These are phyloP conservation scores for Epizoanthus fatuus DNA, from an alignment of 92 coral and sea anemone genomes.

Conservation along the genomic window DNA sequence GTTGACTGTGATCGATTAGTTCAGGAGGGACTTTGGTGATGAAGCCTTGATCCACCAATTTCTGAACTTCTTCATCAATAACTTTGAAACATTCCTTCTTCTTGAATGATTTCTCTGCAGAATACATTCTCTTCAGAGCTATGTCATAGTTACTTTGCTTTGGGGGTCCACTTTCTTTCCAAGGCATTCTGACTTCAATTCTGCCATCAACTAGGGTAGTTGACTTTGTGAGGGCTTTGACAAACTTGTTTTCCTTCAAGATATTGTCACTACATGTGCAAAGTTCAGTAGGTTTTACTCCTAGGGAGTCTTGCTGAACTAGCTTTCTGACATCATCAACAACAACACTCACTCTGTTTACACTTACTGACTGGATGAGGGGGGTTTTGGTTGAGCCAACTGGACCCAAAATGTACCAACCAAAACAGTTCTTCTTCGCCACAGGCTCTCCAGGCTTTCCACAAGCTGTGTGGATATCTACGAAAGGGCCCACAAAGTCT, in stretches of 20 bases:
- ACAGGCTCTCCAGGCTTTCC: slow-evolving; percentile 70
- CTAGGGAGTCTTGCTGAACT: slow-evolving; percentile 65
- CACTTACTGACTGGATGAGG: slow-evolving; percentile 51
- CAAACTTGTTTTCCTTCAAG: no score
- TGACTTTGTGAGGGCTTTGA: no score
- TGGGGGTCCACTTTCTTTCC: no score
- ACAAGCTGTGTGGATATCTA: slow-evolving; percentile 41
- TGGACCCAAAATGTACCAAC: slow-evolving; percentile 43
- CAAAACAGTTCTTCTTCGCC: slow-evolving; percentile 72
- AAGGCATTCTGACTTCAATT: no score
- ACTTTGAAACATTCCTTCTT: slow-evolving; percentile 61
- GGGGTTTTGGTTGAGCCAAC: background rate
- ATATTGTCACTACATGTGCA: slow-evolving; percentile 56
- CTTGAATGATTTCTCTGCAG: slow-evolving; percentile 62
- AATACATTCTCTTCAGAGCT: no score
- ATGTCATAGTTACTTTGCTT: no score
- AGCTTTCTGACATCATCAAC: slow-evolving; percentile 68
- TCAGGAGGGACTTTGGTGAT: slow-evolving; percentile 3
- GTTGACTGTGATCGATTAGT: slow-evolving; percentile 20
- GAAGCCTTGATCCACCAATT: slow-evolving; percentile 61
- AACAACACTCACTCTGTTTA: slow-evolving; percentile 46
- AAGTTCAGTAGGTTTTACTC: slow-evolving; percentile 77
- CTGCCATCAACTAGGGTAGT: no score
- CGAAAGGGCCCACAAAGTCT: slow-evolving; percentile 71
- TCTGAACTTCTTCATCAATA: slow-evolving; percentile 54